Percentiles rank a stretch among this genome's conserved stretches.
These are phyloP conservation scores for Paguma larvata DNA, from an alignment of 2,797 vertebrate species.

Conservation along the genomic window DNA sequence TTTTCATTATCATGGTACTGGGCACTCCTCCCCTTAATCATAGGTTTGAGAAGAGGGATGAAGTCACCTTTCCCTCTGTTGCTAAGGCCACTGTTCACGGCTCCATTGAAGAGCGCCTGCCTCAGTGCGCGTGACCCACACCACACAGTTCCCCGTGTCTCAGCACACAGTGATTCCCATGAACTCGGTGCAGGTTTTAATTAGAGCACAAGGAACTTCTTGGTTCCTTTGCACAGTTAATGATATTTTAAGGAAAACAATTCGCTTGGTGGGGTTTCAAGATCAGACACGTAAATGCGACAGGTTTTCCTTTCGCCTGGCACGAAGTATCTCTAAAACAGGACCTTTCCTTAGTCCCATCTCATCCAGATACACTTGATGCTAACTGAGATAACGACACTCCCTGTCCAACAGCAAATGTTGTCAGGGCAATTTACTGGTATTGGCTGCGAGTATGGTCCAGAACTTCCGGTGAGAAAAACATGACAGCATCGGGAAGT, in stretches of 20 bases:
- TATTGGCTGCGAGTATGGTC: neutral
- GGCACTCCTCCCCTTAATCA: constrained; percentile 24
- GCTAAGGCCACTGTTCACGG: neutral
- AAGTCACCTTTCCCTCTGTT: neutral
- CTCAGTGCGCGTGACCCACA: neutral
- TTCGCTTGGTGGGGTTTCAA: neutral
- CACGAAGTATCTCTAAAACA: constrained; percentile 14
- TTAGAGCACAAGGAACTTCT: neutral
- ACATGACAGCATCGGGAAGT: neutral
- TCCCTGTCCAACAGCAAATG: neutral
- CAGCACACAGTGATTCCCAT: neutral
- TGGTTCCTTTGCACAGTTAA: neutral
- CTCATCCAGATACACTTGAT: neutral
- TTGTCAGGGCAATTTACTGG: neutral
- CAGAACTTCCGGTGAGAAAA: neutral
- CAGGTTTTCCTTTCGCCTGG: neutral
- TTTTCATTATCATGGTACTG: neutral
- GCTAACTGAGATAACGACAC: neutral
- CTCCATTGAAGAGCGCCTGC: neutral
- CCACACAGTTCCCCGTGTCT: neutral
- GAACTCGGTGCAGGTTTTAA: neutral
- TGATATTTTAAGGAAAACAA: neutral
- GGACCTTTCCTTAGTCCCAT: neutral
- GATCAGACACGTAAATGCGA: neutral
- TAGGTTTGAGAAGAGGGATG: neutral